A percentile compares a stretch with the other conserved stretches of the same genome.
Evolutionary conservation across 2,113 vertebrate species (phyloP).

Genomic region (Campylomormyrus numenius): DNA sequence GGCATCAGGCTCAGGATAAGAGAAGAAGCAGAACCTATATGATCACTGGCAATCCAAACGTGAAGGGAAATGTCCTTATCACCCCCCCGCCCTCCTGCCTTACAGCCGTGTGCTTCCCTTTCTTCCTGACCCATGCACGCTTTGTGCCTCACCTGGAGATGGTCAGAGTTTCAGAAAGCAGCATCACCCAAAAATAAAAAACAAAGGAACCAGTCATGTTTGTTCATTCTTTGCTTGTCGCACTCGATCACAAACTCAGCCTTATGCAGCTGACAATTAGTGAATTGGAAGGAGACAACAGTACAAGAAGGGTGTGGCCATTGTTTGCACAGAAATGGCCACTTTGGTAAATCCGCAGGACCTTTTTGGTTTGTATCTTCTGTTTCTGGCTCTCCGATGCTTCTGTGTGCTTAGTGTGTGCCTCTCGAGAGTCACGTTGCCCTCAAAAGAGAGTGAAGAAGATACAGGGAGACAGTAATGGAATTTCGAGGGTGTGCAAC

Average conservation of each 20-base stretch:
- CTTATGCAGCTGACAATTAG: neutral
- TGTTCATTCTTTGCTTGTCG: neutral
- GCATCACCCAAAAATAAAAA: neutral
- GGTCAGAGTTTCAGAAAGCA: neutral
- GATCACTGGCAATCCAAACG: neutral
- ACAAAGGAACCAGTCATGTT: neutral
- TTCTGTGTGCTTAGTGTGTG: neutral
- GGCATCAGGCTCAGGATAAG: neutral
- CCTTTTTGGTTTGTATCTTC: neutral
- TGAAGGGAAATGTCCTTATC: neutral
- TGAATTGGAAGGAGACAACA: neutral
- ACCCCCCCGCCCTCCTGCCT: neutral
- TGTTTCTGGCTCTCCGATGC: neutral
- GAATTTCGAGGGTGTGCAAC: neutral
- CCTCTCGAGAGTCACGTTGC: neutral
- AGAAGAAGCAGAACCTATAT: neutral
- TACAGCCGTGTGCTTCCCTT: neutral
- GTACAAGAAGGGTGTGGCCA: neutral
- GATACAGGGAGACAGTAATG: neutral
- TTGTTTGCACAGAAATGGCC: neutral
- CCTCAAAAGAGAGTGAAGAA: neutral
- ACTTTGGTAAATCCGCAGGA: neutral
- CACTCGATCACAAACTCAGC: neutral
- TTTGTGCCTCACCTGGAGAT: neutral
- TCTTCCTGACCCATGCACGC: neutral